Evolutionary conservation across 2,797 vertebrate genomes (phyloP).

Genomic region (Euphonia xanthogaster): DNA sequence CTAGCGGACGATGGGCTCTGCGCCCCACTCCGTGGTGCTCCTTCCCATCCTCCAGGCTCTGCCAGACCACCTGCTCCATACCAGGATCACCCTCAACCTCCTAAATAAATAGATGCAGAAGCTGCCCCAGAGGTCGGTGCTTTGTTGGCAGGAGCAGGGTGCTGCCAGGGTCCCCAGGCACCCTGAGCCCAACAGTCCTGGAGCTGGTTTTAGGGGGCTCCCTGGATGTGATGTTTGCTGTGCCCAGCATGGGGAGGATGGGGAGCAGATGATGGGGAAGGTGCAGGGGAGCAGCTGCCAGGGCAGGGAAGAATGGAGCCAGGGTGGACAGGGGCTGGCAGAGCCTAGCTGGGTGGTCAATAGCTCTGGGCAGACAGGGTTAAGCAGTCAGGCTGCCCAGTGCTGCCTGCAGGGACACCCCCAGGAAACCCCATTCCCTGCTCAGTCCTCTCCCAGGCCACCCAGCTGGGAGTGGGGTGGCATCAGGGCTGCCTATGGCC

Average conservation of each 20-base stretch:
- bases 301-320: not conserved
- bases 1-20: not conserved
- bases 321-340: not conserved
- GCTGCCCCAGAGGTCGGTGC: not conserved
- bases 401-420: not conserved
- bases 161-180: not conserved
- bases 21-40: fast-evolving
- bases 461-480: not conserved
- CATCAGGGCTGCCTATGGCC: not conserved
- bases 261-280: not conserved
- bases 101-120: conserved; percentile 30
- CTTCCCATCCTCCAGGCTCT: not conserved
- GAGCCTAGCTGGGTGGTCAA: not conserved
- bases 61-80: fast-evolving
- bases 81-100: not conserved
- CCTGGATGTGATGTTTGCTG: not conserved
- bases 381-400: not conserved
- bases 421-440: not conserved
- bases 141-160: not conserved
- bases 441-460: not conserved
- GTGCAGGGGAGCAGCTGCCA: not conserved
- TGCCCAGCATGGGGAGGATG: fast-evolving
- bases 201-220: not conserved
- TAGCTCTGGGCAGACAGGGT: not conserved
- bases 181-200: not conserved